phyloP scores from a whole-genome alignment of 2,797 vertebrate genomes.

The Eutrigla gurnardus region DNA sequence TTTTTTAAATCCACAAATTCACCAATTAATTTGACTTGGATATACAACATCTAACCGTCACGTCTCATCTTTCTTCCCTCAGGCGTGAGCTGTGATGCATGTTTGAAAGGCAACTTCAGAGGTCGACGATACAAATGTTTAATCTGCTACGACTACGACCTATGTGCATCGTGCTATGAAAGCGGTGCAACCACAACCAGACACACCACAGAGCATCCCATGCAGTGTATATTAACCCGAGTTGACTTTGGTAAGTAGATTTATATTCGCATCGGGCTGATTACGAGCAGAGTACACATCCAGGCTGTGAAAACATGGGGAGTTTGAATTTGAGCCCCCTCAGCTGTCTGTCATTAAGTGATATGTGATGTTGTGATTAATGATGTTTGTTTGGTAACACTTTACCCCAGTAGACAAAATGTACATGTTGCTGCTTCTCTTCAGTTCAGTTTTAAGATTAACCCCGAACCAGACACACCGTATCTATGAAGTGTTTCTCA shows the following conservation, averaged over 20 bases:
- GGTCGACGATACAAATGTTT: slow-evolving; percentile 99
- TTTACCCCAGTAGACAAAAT: neutral
- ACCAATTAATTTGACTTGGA: neutral
- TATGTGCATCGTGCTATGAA: slow-evolving; percentile 99
- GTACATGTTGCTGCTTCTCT: neutral
- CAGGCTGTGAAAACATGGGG: neutral
- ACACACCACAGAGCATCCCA: slow-evolving; percentile 98
- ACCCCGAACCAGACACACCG: neutral
- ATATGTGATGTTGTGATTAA: neutral
- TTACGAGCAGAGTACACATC: neutral
- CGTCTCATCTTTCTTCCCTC: slow-evolving; percentile 21
- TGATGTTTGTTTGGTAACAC: neutral
- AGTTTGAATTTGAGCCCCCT: neutral
- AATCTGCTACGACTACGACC: slow-evolving; percentile 99
- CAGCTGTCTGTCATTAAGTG: neutral
- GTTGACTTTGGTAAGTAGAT: slow-evolving; percentile 93
- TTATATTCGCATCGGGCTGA: neutral
- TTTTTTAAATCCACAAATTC: neutral
- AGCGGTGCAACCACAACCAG: slow-evolving; percentile 97
- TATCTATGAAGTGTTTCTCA: neutral
- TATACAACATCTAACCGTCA: neutral
- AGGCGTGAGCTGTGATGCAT: slow-evolving; percentile 99
- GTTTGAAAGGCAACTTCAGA: slow-evolving; percentile 99
- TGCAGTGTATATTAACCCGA: slow-evolving; percentile 99
- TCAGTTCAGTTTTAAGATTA: neutral